Evolutionary conservation across 1,140 invertebrate genomes (phyloP), one percentile per base, ranked within the genome.

Genomic region (Charaxes varanes): DNA sequence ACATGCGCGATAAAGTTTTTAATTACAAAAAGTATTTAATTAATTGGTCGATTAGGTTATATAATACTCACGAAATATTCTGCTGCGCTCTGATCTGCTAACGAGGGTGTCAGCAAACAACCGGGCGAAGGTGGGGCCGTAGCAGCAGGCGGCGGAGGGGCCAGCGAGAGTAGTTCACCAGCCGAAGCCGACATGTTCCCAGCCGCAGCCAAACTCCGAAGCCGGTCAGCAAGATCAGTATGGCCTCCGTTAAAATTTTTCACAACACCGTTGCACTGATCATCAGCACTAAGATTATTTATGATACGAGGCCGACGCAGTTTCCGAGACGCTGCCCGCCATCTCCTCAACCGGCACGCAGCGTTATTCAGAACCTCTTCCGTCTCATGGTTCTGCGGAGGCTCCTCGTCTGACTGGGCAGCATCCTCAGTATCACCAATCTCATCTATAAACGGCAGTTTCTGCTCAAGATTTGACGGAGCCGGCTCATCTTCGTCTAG

Each of bases 151-250:
- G 81, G 85, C 10, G 86, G 84, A 1, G 87, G 86, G 12, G 86
- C 86, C 13, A 86, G 79, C 11, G 73, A 74, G 27, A 73, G 49
- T 35, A 87, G 23, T 78, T 86, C 35, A 59, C 87, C 38, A 56
- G 76, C 67, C 10, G 76, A 78, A 0, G 65, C 86, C 0, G 87
- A 87, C 45, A 88, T 60, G 34, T 80, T 86, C 11, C 77, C 81
- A 11, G 84, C 85, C 10, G 85, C 82, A 8, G 85, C 86, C 26
- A 86, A 67, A 3, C 83, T 86, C 11, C 87, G 83, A 4, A 88
- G 46, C 3, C 82, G 66, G 10, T 82, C 77, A 4, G 66, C 72
- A 41, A 73, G 53, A 47, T 77, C 79, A 14, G 78, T 80, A 33
- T 76, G 76, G 1, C 80, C 76, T 18, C 58, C 61, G 10, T 61